Conservation (phyloP, 2,113 vertebrate genomes). For the Cnemophilus loriae region DNA sequence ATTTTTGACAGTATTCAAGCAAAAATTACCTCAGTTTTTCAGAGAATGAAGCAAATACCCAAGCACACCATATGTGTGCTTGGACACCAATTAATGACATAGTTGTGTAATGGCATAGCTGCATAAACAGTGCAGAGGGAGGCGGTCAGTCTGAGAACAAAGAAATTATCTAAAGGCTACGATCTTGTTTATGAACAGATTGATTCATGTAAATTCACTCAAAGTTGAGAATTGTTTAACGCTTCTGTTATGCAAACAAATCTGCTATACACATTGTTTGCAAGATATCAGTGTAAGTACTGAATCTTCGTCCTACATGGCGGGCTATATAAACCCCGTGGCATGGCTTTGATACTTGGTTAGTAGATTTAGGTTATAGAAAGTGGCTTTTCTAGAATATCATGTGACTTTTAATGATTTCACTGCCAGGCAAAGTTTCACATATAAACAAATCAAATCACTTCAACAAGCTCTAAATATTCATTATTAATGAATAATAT, state of each 20-base stretch:
- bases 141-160: constrained; percentile 18
- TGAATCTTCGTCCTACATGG: not conserved
- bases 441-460: not conserved
- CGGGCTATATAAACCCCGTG: not conserved
- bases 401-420: not conserved
- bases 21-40: not conserved
- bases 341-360: not conserved
- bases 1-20: not conserved
- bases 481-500: not conserved
- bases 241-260: constrained; percentile 34
- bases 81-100: constrained; percentile 27
- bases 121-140: constrained; percentile 40
- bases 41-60: not conserved
- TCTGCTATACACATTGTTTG: constrained; percentile 53
- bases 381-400: not conserved
- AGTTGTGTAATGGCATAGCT: constrained; percentile 29
- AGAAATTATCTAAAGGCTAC: not conserved
- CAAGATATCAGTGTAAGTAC: not conserved
- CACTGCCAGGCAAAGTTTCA: not conserved
- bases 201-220: constrained; percentile 39
- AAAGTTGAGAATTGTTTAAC: constrained; percentile 3
- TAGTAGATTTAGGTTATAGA: not conserved
- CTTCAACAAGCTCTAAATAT: not conserved
- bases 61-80: not conserved
- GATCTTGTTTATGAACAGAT: constrained; percentile 37